These are phyloP conservation scores for Danio kyathit DNA, from an alignment of 2,797 vertebrate genomes.

Conservation along the genomic window DNA sequence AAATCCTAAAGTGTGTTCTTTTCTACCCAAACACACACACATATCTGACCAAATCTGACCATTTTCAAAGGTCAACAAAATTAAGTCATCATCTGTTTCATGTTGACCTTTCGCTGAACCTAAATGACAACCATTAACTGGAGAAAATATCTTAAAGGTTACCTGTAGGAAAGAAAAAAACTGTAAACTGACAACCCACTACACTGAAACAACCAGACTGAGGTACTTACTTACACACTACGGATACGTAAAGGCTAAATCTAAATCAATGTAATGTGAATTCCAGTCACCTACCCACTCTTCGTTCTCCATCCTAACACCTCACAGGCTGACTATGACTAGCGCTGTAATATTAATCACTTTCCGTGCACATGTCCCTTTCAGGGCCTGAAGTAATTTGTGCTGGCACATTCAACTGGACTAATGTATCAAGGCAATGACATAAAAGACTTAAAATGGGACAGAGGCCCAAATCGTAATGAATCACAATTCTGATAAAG, in stretches of 20 bases:
- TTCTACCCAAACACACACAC: not conserved
- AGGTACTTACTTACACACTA: slow-evolving; percentile 33
- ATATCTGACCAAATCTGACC: slow-evolving; percentile 29
- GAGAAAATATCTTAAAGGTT: slow-evolving; percentile 59
- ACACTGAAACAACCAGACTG: slow-evolving; percentile 30
- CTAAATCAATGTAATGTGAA: slow-evolving; percentile 45
- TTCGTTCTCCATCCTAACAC: not conserved
- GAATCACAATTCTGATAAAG: slow-evolving; percentile 12
- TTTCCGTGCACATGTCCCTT: slow-evolving; percentile 33
- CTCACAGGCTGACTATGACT: not conserved
- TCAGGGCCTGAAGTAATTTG: slow-evolving; percentile 41
- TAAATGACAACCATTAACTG: slow-evolving; percentile 56
- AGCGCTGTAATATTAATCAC: slow-evolving; percentile 34
- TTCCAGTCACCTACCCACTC: slow-evolving; percentile 9
- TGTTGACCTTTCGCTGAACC: slow-evolving; percentile 55
- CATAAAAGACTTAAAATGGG: slow-evolving; percentile 35
- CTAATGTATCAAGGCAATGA: slow-evolving; percentile 44
- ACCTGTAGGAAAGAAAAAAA: slow-evolving; percentile 39
- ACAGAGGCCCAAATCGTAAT: slow-evolving; percentile 19
- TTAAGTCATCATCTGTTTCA: slow-evolving; percentile 58
- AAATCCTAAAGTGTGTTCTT: not conserved
- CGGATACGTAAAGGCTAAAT: slow-evolving; percentile 41
- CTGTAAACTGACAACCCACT: slow-evolving; percentile 35
- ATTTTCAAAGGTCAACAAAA: slow-evolving; percentile 51
- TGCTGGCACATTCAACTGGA: slow-evolving; percentile 39